Base-by-base conservation (phyloP, 2,888 invertebrate genomes). In the Netelia virgata region DNA sequence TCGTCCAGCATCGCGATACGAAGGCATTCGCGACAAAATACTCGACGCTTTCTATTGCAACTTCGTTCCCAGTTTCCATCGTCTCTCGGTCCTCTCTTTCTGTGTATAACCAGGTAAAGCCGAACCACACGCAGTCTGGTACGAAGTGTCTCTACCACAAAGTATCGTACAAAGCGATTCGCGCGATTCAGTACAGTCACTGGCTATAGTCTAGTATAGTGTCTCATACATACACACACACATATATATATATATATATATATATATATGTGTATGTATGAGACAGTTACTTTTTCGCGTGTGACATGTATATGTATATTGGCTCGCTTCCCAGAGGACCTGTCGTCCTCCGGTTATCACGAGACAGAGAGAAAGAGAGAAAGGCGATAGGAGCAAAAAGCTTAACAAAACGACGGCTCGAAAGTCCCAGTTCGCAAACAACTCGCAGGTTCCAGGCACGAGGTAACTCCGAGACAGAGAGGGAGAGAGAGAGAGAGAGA, bases 391-490 rank as follows among this genome's bases (percentile, higher is more conserved):
- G n/a, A 50, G 64, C 47, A 63, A 59, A 68, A 53, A 69, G 59
- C 82, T 82, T 23, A 41, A 81, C 69, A 77, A 81, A 81, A 81
- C 75, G 64, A 75, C 59, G 14, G 59, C 69, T 59, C 50, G 68
- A 69, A 81, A 69, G 77, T 73, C 74, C 69, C 47, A 76, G 50
- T 73, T 70, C 57, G 73, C 74, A 84, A 84, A 78, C 77, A 81
- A 80, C 47, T 59, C 18, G 16, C 28, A 73, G 63, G 20, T 61
- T 73, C 73, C 47, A 69, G 69, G 20, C 69, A 78, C 69, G 69
- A 61, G 69, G 77, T 69, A 28, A 20, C 16, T 18, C 43, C 10
- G 55, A 55, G 55, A 55, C 8, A n/a, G 14, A 55, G 8, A 55
- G 18, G 8, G 70, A n/a, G 20, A 20, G 23, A n/a, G n/a, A n/a